Evolutionary conservation across 2,797 vertebrate genomes (phyloP), one percentile per base, ranked within the genome.

Genomic region (Ctenochaetus hawaiiensis): DNA sequence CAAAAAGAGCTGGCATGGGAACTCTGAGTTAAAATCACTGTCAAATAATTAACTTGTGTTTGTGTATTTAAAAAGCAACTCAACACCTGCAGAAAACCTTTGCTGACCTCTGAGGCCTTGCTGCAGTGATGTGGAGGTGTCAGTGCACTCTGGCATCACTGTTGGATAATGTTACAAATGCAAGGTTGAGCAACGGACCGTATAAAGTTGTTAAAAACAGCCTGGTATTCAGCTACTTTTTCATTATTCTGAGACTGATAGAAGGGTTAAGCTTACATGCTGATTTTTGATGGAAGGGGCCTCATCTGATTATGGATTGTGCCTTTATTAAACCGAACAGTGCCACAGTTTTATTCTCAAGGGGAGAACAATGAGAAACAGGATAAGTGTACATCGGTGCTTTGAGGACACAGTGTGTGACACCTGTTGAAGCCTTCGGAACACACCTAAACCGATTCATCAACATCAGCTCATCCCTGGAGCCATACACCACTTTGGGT

Each of bases 401-500:
- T 66, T 51, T 44, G 16, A 8, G 9, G 30, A 48, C 12, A 17
- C 17, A 12, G 13, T 8, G 23, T 52, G 22, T 34, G 30, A 34
- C 6, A 34, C 30, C 30, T 34, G 30, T 34, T 30, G 41, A 57
- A 11, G 47, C 30, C 3, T 45, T 34, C 3, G 17, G 6, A 44
- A n/a, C 1, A 63, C 7, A 57, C 5, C 4, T 10, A 0, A 56
- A 48, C 8, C 8, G 45, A 1, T 26, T 67, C 26, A 58, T n/a
- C 6, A 6, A 48, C 26, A 59, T 37, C 3, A 54, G 23, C 12
- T 2, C 9, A 37, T 34, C 30, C 30, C 30, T 34, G 30, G 30
- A 34, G 30, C 8, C 26, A 45, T 20, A 23, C 22, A 63, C 34
- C 72, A 77, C 48, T 26, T 49, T 48, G 67, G 71, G 41, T 62